A percentile compares a stretch with the other conserved stretches of the same genome.
These are phyloP conservation scores for Danionella dracula DNA, from an alignment of 2,797 vertebrate species.

Conservation along the genomic window DNA sequence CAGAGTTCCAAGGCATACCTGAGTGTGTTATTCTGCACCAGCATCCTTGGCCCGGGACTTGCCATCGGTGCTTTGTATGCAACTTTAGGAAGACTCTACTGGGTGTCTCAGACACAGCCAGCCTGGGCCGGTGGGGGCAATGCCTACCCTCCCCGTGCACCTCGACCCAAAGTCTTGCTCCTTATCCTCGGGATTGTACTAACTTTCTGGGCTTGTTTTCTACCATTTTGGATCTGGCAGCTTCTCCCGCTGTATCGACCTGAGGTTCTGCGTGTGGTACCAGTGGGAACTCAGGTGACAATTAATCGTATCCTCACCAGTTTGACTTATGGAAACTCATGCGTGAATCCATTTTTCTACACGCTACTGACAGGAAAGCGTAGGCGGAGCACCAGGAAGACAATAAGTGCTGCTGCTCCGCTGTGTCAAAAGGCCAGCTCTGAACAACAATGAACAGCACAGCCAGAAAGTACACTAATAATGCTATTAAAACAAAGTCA, in stretches of 20 bases:
- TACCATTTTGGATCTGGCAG: constrained; percentile 87
- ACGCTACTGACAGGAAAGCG: constrained; percentile 77
- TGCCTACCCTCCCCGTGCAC: constrained; percentile 66
- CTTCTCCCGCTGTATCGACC: constrained; percentile 78
- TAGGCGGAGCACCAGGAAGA: constrained; percentile 54
- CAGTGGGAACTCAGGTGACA: constrained; percentile 75
- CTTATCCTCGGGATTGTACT: constrained; percentile 80
- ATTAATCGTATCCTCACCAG: constrained; percentile 80
- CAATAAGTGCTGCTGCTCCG: constrained; percentile 58
- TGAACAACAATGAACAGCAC: constrained; percentile 12
- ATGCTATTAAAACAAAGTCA: not conserved
- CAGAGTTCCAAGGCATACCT: constrained; percentile 77
- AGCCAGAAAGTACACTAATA: no score
- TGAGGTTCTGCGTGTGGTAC: constrained; percentile 64
- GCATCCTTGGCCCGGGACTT: constrained; percentile 78
- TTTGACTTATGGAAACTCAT: constrained; percentile 82
- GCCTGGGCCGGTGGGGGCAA: constrained; percentile 65
- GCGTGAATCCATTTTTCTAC: constrained; percentile 85
- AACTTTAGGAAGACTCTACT: constrained; percentile 75
- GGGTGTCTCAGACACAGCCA: constrained; percentile 75
- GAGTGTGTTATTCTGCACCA: constrained; percentile 79
- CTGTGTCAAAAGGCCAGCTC: constrained; percentile 68
- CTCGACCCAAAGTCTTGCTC: constrained; percentile 77
- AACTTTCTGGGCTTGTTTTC: constrained; percentile 83
- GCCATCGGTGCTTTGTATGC: constrained; percentile 78